phyloP scores from a whole-genome alignment of 92 coral and sea anemone genomes.

The Parazoanthus swiftii region DNA sequence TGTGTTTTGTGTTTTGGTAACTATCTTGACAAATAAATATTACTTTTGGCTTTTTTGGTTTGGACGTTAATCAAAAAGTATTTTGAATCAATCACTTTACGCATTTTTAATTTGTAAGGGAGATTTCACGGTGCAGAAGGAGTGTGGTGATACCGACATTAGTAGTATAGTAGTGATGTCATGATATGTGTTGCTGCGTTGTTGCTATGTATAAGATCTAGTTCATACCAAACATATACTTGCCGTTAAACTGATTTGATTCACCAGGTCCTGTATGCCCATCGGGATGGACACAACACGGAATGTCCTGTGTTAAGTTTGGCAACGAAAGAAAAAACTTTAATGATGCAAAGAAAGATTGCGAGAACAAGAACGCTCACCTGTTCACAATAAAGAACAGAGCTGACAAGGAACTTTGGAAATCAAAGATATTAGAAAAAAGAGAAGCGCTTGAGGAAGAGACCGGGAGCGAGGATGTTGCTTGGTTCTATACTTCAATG shows the following conservation, averaged over 20 bases:
- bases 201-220: neutral
- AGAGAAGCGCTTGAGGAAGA: neutral
- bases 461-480: neutral
- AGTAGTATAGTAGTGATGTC: too few species aligned
- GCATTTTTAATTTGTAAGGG: too few species aligned
- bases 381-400: neutral
- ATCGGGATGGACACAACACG: neutral
- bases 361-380: neutral
- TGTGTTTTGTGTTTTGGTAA: too few species aligned
- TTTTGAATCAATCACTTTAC: too few species aligned
- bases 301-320: neutral
- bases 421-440: neutral
- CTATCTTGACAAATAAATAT: too few species aligned
- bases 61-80: too few species aligned
- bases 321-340: neutral
- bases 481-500: neutral
- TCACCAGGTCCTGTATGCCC: neutral
- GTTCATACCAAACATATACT: neutral
- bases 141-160: too few species aligned
- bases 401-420: neutral
- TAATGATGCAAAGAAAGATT: neutral
- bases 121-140: too few species aligned
- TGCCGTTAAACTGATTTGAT: neutral
- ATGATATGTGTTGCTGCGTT: too few species aligned
- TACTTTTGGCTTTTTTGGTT: too few species aligned